Percentiles rank a stretch among this genome's conserved stretches.
These are phyloP conservation scores for Cyanoramphus novaezelandiae DNA, from an alignment of 2,113 vertebrate genomes.

Conservation along the genomic window DNA sequence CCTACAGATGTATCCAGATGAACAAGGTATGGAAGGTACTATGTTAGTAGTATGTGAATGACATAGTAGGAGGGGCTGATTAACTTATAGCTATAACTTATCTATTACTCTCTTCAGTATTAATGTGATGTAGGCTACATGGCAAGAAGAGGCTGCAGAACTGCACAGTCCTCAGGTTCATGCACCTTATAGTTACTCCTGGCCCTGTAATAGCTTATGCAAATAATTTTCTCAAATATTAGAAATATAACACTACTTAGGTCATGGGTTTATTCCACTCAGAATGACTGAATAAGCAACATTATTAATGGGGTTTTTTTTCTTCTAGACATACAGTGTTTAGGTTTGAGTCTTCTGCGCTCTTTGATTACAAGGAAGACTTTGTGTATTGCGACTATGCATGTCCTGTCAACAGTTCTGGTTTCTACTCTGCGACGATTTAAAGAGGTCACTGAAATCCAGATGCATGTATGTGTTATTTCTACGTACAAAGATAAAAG, in stretches of 20 bases:
- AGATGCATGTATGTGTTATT: constrained; percentile 79
- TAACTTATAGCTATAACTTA: not conserved
- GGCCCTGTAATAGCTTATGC: not conserved
- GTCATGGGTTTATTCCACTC: not conserved
- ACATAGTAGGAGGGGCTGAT: not conserved
- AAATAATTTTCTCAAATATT: not conserved
- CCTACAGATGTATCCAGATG: constrained; percentile 89
- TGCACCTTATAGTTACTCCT: not conserved
- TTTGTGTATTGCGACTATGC: constrained; percentile 81
- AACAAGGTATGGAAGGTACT: constrained; percentile 78
- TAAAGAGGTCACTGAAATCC: constrained; percentile 80
- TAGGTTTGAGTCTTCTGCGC: constrained; percentile 85
- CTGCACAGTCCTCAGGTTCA: not conserved
- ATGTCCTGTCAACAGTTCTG: constrained; percentile 85
- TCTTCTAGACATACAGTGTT: constrained; percentile 87
- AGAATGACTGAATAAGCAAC: not conserved
- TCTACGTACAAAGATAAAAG: not conserved
- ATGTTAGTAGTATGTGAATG: not conserved
- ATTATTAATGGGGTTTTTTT: not conserved
- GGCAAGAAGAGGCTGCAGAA: not conserved
- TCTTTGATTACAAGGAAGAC: constrained; percentile 86
- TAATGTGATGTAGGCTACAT: not conserved
- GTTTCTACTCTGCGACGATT: constrained; percentile 81
- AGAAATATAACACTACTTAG: not conserved
- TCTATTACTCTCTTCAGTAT: not conserved